phyloP scores from a whole-genome alignment of 1,140 invertebrate genomes.

The Hycleus cichorii region DNA sequence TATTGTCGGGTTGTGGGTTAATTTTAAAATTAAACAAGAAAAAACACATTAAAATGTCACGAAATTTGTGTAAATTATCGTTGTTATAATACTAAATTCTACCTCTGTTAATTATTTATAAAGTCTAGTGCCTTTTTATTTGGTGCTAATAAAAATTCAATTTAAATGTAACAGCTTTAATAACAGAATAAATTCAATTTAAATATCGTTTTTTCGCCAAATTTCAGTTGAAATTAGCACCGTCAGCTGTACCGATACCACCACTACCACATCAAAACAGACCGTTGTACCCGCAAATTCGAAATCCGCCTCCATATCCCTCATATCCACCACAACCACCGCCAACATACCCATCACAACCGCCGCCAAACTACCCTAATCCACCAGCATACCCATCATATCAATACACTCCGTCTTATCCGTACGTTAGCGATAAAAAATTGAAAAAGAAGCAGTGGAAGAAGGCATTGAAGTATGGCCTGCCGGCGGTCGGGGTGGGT shows the following conservation, averaged over 20 bases:
- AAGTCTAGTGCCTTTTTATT: background rate
- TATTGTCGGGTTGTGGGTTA: too few species aligned
- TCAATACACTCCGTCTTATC: background rate
- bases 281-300: background rate
- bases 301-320: background rate
- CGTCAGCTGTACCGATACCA: slow-evolving; percentile 7
- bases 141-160: background rate
- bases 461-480: slow-evolving; percentile 22
- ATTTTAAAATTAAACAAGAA: too few species aligned
- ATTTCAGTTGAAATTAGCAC: background rate
- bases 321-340: background rate
- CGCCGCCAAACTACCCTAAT: background rate
- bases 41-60: background rate
- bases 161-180: background rate
- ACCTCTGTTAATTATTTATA: background rate
- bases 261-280: slow-evolving; percentile 2
- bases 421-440: slow-evolving; percentile 5
- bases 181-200: background rate
- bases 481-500: slow-evolving; percentile 16
- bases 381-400: background rate
- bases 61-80: background rate
- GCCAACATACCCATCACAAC: background rate
- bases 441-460: slow-evolving; percentile 17
- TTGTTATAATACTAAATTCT: background rate
- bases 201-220: background rate